Conservation (phyloP, 2,113 vertebrate species). For the Lanius ludovicianus region DNA sequence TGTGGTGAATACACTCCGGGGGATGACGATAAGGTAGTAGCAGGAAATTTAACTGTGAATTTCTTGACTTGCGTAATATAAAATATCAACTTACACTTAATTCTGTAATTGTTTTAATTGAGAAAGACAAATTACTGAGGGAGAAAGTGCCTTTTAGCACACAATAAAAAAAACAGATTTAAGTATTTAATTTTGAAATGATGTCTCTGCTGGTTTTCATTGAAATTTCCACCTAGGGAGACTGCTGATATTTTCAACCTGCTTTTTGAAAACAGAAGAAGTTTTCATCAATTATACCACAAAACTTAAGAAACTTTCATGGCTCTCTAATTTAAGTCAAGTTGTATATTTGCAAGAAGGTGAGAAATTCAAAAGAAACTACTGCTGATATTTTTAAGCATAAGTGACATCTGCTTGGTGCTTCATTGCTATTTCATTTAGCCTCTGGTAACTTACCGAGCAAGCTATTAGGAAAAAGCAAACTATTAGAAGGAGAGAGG, state of each 20-base stretch:
- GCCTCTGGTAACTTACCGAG: background rate
- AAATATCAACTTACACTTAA: background rate
- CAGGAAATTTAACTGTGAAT: background rate
- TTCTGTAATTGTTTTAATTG: slow-evolving; percentile 17
- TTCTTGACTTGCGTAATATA: background rate
- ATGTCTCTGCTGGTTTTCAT: background rate
- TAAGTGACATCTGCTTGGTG: background rate
- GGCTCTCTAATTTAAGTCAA: background rate
- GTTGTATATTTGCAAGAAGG: background rate
- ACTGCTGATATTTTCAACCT: background rate
- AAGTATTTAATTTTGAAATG: background rate
- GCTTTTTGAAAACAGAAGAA: background rate
- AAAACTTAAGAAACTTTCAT: background rate
- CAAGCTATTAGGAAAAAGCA: background rate
- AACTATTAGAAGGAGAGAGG: background rate
- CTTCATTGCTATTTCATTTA: background rate
- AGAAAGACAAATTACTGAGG: background rate
- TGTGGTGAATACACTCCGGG: accelerated
- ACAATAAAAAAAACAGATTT: background rate
- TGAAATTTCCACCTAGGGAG: background rate
- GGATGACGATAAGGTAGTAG: background rate
- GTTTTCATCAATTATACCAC: background rate
- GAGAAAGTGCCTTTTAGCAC: background rate
- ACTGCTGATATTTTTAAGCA: background rate
- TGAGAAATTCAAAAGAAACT: background rate